Evolutionary conservation across 1,140 invertebrate genomes (phyloP).

Genomic region (Caerostris darwini): DNA sequence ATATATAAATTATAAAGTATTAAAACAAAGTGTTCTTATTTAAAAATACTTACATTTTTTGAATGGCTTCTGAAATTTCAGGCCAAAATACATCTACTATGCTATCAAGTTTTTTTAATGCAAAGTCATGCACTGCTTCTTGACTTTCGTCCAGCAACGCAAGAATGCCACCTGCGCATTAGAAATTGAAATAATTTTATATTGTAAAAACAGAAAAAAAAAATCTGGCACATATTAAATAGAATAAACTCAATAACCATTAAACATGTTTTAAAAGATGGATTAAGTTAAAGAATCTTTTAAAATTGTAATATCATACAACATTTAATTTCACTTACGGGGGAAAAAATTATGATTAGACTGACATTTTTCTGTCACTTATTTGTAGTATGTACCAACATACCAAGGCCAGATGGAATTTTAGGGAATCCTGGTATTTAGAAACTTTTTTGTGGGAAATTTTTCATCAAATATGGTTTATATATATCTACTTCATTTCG

Average conservation of each 20-base stretch:
- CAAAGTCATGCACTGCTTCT: constrained; percentile 95
- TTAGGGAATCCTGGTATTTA: too few relatives aligned
- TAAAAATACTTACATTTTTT: constrained; percentile 91
- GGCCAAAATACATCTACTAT: constrained; percentile 99
- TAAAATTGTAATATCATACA: too few relatives aligned
- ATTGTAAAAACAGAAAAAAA: not conserved
- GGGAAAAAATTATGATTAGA: too few relatives aligned
- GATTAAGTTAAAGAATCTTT: too few relatives aligned
- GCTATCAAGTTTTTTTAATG: constrained; percentile 92
- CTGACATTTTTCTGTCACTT: too few relatives aligned
- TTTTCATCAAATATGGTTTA: too few relatives aligned
- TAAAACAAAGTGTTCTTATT: not conserved
- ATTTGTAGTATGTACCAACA: too few relatives aligned
- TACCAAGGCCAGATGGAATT: too few relatives aligned
- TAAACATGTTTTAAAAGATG: not conserved
- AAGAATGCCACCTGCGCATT: constrained; percentile 88
- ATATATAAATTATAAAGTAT: not conserved
- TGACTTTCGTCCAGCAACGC: constrained; percentile 96
- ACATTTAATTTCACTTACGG: too few relatives aligned
- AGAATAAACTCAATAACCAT: not conserved
- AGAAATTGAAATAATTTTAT: not conserved
- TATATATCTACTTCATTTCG: too few relatives aligned
- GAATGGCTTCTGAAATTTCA: constrained; percentile 98
- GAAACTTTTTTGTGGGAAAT: too few relatives aligned
- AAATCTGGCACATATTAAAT: not conserved